Conservation (phyloP, 1,140 invertebrate genomes). For the Drosophila nebulosa region DNA sequence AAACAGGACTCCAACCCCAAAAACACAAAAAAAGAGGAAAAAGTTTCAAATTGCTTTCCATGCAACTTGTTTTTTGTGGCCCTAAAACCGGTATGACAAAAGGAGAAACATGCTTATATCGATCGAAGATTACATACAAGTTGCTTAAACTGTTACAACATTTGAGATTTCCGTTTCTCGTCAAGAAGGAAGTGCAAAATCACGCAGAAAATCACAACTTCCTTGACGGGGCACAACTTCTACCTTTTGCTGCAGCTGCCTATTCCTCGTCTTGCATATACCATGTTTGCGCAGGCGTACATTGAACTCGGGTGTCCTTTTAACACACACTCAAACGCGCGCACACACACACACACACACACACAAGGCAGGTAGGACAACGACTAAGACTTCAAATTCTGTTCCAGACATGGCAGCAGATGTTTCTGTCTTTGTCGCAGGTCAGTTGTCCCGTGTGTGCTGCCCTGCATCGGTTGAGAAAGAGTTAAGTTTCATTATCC, state of each 20-base stretch:
- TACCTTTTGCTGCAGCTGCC: constrained; percentile 47
- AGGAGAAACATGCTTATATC: constrained; percentile 21
- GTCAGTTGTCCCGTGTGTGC: constrained; percentile 50
- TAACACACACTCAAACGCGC: too few relatives aligned
- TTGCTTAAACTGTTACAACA: constrained; percentile 55
- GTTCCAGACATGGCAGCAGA: constrained; percentile 55
- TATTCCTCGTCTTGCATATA: constrained; percentile 21
- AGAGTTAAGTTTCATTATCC: constrained; percentile 50
- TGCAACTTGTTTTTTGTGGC: constrained; percentile 46
- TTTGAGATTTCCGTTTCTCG: constrained; percentile 62
- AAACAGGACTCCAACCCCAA: constrained; percentile 34
- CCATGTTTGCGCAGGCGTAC: constrained; percentile 70
- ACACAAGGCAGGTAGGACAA: background rate
- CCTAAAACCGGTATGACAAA: constrained; percentile 51
- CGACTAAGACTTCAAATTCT: background rate
- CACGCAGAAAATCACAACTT: constrained; percentile 59
- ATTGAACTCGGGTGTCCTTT: constrained; percentile 56
- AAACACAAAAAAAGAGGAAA: constrained; percentile 13
- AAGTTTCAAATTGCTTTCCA: constrained; percentile 64
- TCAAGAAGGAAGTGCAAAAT: constrained; percentile 65
- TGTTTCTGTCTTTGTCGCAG: constrained; percentile 71
- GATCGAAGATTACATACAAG: constrained; percentile 56
- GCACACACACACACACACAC: constrained; percentile 4
- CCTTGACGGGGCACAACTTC: background rate
- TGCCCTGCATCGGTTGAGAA: background rate